Evolutionary conservation across 2,113 vertebrate genomes (phyloP), one percentile per base, ranked within the genome.

Genomic region (Tichodroma muraria): DNA sequence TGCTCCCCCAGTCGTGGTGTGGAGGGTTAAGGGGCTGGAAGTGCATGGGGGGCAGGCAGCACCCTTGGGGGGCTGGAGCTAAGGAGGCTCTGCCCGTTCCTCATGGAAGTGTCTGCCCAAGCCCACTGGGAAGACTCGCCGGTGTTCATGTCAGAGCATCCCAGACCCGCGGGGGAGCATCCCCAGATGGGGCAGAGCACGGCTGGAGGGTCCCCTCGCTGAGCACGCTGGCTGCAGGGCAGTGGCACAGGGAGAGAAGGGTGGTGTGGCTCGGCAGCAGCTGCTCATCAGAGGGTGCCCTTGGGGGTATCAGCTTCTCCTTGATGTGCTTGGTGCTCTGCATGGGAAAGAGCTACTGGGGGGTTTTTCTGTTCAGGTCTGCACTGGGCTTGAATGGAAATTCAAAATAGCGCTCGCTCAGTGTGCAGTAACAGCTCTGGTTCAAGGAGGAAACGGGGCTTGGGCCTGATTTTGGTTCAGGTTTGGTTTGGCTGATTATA

Each of bases 401-500:
- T 35, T 69, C 28, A 25, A 4, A 68, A 6, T 52, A 71, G 23
- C 3, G 2, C 13, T 50, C 27, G n/a, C n/a, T n/a, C n/a, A 15
- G 22, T 13, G 33, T 64, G 65, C 72, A 60, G 2, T 30, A 60
- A 21, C 37, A 33, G 72, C 42, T 40, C 63, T 42, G 30, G 35
- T 60, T 84, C 65, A 37, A 45, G 59, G 88, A 73, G 63, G 35
- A 80, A 82, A 47, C 1, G 2, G 28, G 42, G 28, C 66, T 95
- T 24, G 30, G 76, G 24, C 30, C 69, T 86, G 86, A 66, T 71
- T 84, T 70, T 54, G 52, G 60, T 90, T 92, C 89, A 88, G 86
- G 49, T 89, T 95, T 42, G 81, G 53, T 89, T 79, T 91, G 78
- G 44, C 57, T 89, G 81, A 89, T 93, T 89, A 45, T 53, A 69